Conservation (phyloP, 2,888 invertebrate species). For the Agonopterix heracliana region DNA sequence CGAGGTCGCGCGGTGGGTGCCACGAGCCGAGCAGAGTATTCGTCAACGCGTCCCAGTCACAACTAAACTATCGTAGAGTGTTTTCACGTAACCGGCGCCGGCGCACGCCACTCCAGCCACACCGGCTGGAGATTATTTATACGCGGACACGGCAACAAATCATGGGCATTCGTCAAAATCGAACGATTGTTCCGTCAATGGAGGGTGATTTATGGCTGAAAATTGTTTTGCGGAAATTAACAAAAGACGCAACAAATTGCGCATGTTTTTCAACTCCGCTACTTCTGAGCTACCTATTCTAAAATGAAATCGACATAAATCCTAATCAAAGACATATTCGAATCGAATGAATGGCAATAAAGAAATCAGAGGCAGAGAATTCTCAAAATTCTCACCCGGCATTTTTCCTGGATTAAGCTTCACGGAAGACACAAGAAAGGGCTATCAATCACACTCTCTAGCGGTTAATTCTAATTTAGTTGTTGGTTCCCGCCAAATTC, state of each 20-base stretch:
- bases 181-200: slow-evolving; percentile 28
- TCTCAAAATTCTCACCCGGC: slow-evolving; percentile 20
- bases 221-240: slow-evolving; percentile 2
- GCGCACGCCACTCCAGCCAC: slow-evolving; percentile 54
- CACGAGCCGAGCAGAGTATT: slow-evolving; percentile 54
- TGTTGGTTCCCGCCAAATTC: slow-evolving; percentile 42
- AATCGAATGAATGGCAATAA: background rate
- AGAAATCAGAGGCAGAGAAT: slow-evolving; percentile 29
- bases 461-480: slow-evolving; percentile 49
- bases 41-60: slow-evolving; percentile 67
- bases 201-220: slow-evolving; percentile 18
- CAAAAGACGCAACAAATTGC: no score
- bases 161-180: slow-evolving; percentile 47
- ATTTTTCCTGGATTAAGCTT: background rate
- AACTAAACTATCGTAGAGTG: slow-evolving; percentile 50
- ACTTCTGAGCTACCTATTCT: no score
- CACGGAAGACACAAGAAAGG: slow-evolving; percentile 19
- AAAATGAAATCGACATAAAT: no score
- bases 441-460: slow-evolving; percentile 42
- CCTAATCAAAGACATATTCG: no score
- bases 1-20: slow-evolving; percentile 47
- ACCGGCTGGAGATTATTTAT: slow-evolving; percentile 59
- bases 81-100: slow-evolving; percentile 39
- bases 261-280: no score
- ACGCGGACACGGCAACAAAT: slow-evolving; percentile 43